Evolutionary conservation across 2,797 vertebrate genomes (phyloP).

Genomic region (Leptodactylus fallax): DNA sequence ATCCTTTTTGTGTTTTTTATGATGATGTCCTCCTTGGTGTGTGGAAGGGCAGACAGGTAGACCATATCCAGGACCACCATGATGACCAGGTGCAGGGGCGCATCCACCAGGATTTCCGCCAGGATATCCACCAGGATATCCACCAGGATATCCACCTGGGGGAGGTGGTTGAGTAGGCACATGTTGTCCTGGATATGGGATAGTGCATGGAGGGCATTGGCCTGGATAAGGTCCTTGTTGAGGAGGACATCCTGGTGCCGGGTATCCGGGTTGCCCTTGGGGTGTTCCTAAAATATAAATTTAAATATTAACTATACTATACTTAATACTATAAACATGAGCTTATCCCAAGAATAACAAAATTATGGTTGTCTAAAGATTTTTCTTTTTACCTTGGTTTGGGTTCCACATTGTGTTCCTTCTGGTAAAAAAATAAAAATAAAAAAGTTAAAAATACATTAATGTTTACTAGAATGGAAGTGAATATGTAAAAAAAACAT

Average conservation of each 20-base stretch:
- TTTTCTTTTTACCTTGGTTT: slow-evolving; percentile 52
- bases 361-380: too few relatives aligned
- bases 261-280: slow-evolving; percentile 35
- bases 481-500: too few relatives aligned
- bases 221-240: slow-evolving; percentile 52
- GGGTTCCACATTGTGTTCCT: slow-evolving; percentile 43
- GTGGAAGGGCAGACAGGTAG: slow-evolving; percentile 24
- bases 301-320: neutral
- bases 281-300: slow-evolving; percentile 40
- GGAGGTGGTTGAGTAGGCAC: slow-evolving; percentile 5
- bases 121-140: neutral
- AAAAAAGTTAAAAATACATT: neutral
- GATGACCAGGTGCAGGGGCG: neutral
- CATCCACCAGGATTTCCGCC: slow-evolving; percentile 43
- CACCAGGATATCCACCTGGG: slow-evolving; percentile 41
- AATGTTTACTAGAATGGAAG: neutral
- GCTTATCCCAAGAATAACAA: neutral
- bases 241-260: slow-evolving; percentile 36
- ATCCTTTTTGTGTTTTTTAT: slow-evolving; percentile 53
- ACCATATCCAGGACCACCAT: slow-evolving; percentile 19
- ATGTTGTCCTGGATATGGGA: slow-evolving; percentile 31
- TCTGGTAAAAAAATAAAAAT: slow-evolving; percentile 33
- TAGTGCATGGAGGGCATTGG: slow-evolving; percentile 32
- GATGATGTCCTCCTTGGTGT: slow-evolving; percentile 22
- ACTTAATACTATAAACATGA: neutral